Evolutionary conservation across 1,140 invertebrate genomes (phyloP).

Genomic region (Bombus affinis): DNA sequence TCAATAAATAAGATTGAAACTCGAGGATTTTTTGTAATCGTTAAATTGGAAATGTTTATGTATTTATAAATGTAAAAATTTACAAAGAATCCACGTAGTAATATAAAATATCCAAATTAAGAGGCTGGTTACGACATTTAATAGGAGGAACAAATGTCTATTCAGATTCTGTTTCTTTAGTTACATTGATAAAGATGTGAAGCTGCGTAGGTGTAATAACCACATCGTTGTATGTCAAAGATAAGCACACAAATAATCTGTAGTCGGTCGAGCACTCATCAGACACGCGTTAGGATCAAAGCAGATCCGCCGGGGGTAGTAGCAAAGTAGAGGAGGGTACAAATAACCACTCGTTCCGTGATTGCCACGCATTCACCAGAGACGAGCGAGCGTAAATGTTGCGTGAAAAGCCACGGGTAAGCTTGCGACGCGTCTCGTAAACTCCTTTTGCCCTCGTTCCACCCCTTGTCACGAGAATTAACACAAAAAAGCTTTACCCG

Average conservation of each 20-base stretch:
- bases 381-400: slow-evolving; percentile 20
- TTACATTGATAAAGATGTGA: too few species aligned
- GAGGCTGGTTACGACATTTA: too few species aligned
- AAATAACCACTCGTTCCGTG: slow-evolving; percentile 16
- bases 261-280: neutral
- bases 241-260: neutral
- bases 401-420: slow-evolving; percentile 7
- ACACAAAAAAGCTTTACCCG: slow-evolving; percentile 9
- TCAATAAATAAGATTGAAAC: too few species aligned
- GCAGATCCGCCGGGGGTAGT: neutral
- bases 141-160: too few species aligned
- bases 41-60: too few species aligned
- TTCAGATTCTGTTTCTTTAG: too few species aligned
- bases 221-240: neutral
- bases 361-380: neutral
- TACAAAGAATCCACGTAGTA: too few species aligned
- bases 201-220: too few species aligned
- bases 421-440: neutral
- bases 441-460: slow-evolving; percentile 10
- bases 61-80: too few species aligned
- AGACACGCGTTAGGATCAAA: neutral
- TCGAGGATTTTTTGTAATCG: too few species aligned
- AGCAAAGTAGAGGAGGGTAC: neutral
- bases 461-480: slow-evolving; percentile 25
- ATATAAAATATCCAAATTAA: too few species aligned